Conservation (phyloP, 2,888 invertebrate species). For the Amphimallon solstitiale region DNA sequence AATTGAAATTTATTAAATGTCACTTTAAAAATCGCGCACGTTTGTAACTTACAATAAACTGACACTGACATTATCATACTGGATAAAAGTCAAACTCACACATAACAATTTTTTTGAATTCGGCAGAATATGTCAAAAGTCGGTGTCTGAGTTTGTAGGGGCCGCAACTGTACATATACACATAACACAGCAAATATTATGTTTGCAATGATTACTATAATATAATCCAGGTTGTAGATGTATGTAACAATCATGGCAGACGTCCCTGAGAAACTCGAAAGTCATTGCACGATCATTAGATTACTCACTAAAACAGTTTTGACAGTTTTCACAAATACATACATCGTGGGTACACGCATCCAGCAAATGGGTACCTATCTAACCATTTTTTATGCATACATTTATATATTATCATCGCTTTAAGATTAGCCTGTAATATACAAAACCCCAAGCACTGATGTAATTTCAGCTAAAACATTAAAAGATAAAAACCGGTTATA, state of each 20-base stretch:
- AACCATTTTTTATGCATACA: neutral
- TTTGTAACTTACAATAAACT: too few relatives aligned
- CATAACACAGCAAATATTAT: neutral
- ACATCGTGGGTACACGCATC: neutral
- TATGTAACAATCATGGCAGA: neutral
- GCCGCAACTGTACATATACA: too few relatives aligned
- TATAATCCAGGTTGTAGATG: neutral
- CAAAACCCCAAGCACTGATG: constrained; percentile 15
- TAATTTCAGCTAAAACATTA: constrained; percentile 21
- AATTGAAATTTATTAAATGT: too few relatives aligned
- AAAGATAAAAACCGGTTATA: constrained; percentile 29
- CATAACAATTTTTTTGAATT: too few relatives aligned
- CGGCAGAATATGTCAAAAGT: too few relatives aligned
- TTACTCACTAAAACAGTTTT: neutral
- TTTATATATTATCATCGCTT: neutral
- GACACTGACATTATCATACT: too few relatives aligned
- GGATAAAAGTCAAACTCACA: too few relatives aligned
- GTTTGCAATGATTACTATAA: constrained; percentile 11
- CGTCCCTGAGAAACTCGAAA: constrained; percentile 5
- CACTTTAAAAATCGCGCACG: too few relatives aligned
- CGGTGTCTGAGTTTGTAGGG: too few relatives aligned
- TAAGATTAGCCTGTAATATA: neutral
- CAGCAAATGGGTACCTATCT: neutral
- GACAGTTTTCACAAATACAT: too few relatives aligned
- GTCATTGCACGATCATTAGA: neutral